phyloP scores from a whole-genome alignment of 2,797 vertebrate genomes.

The Miichthys miiuy region DNA sequence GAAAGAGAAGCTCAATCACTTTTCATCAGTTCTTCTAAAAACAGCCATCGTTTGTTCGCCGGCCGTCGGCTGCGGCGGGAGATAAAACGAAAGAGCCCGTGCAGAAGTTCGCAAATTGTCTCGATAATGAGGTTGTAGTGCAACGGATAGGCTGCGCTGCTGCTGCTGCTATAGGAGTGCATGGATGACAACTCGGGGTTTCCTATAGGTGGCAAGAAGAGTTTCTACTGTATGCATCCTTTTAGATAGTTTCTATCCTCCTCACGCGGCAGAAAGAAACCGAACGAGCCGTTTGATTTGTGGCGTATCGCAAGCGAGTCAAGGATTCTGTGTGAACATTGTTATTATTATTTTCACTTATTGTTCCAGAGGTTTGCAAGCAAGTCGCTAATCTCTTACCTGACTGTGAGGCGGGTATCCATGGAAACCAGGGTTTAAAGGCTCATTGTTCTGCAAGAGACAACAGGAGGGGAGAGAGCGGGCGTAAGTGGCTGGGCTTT shows the following conservation, averaged over 20 bases:
- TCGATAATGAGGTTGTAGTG: constrained; percentile 3
- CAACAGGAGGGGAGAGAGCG: constrained; percentile 69
- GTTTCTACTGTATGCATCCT: neutral
- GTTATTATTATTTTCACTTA: constrained; percentile 14
- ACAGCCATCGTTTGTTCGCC: constrained; percentile 34
- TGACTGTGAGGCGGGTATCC: constrained; percentile 92
- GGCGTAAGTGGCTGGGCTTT: constrained; percentile 60
- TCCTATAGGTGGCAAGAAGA: neutral
- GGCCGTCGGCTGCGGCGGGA: constrained; percentile 6
- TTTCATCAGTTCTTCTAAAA: constrained; percentile 51
- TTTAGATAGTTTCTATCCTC: neutral
- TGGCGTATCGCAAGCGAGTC: neutral
- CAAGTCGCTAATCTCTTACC: constrained; percentile 85
- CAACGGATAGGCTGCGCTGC: neutral
- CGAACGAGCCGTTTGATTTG: neutral
- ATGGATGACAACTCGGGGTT: neutral
- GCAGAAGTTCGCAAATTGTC: constrained; percentile 9
- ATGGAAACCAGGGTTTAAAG: constrained; percentile 94
- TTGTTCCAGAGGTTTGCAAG: constrained; percentile 50
- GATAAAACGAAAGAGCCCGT: neutral
- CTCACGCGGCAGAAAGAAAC: neutral
- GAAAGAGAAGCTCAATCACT: constrained; percentile 60
- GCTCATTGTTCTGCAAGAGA: constrained; percentile 92
- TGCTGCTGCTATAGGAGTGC: neutral
- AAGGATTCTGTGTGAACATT: constrained; percentile 17